Evolutionary conservation across 2,888 invertebrate genomes (phyloP), one percentile per base, ranked within the genome.

Genomic region (Tipula confusa): DNA sequence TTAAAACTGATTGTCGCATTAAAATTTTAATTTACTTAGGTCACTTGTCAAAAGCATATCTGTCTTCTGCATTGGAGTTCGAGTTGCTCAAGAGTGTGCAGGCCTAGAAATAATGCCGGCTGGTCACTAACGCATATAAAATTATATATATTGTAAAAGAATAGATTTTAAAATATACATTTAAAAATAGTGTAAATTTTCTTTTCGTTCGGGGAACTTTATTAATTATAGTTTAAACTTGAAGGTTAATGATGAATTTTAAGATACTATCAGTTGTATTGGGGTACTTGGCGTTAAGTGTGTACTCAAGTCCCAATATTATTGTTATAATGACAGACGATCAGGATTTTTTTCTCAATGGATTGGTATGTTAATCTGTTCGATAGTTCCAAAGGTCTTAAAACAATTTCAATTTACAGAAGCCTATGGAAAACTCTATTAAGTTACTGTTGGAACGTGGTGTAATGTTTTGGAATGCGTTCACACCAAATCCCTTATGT

Each of bases 281-380:
- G 24, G 64, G 64, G 1, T 64, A 9, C 24, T 11, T 64, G 9
- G 24, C 11, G 1, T 64, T 64, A 11, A 64, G 24, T 2, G 64
- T 2, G 9, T 9, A 64, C 6, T 29, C 82, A 4, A 82, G 84
- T 38, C 93, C 95, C 31, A 97, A 97, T 89, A 93, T 97, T 87
- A 91, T 97, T 81, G 87, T 97, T 48, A 91, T 97, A 86, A 87
- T 97, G 83, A 95, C 95, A 0, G 97, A 97, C 88, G 97, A 97
- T 90, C 96, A 97, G 89, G 97, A 97, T 91, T 90, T 92, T 2
- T 89, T 92, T n/a, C 89, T 97, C 82, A 93, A 94, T 88, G 94
- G 96, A 83, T 92, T 96, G 92, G 95, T 95, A 91, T 91, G 91
- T 91, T 81, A 82, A 83, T 13, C 85, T 85, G 86, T 85, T 86